A percentile compares a stretch with the other conserved stretches of the same genome.
These are phyloP conservation scores for Himalopsyche tibetana DNA, from an alignment of 2,888 invertebrate species.

Conservation along the genomic window DNA sequence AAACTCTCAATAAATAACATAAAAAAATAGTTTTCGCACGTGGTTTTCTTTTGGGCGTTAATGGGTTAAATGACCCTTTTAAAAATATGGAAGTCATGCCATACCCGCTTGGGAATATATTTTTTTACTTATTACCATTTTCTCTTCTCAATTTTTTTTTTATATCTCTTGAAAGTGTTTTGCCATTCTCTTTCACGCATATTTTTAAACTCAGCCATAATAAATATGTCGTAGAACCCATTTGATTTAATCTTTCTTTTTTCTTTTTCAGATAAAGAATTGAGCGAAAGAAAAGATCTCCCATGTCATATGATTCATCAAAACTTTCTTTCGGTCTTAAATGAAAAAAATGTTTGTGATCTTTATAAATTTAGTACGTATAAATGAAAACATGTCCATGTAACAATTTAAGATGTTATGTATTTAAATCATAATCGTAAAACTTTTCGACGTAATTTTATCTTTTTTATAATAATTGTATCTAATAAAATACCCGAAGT, in stretches of 20 bases:
- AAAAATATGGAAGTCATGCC: too few relatives aligned
- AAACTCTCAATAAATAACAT: too few relatives aligned
- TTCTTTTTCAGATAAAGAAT: conserved; percentile 37
- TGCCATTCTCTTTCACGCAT: too few relatives aligned
- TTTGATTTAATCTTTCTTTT: background rate
- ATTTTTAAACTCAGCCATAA: too few relatives aligned
- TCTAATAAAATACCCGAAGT: background rate
- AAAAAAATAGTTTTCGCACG: too few relatives aligned
- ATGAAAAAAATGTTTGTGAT: conserved; percentile 37
- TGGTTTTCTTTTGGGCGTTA: too few relatives aligned
- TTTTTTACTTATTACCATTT: too few relatives aligned
- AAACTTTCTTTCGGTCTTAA: conserved; percentile 12
- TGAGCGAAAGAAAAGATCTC: conserved; percentile 41
- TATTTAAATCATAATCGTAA: conserved; percentile 35
- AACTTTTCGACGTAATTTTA: conserved; percentile 19
- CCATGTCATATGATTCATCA: conserved; percentile 23
- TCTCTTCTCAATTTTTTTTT: too few relatives aligned
- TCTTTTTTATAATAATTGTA: conserved; percentile 14
- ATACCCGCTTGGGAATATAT: too few relatives aligned
- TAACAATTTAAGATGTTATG: conserved; percentile 40
- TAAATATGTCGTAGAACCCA: too few relatives aligned
- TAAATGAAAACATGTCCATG: conserved; percentile 43
- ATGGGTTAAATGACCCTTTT: too few relatives aligned
- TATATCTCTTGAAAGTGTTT: too few relatives aligned
- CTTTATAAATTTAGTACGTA: conserved; percentile 36